Evolutionary conservation across 1,140 invertebrate genomes (phyloP), one percentile per base, ranked within the genome.

Genomic region (Globodera rostochiensis): DNA sequence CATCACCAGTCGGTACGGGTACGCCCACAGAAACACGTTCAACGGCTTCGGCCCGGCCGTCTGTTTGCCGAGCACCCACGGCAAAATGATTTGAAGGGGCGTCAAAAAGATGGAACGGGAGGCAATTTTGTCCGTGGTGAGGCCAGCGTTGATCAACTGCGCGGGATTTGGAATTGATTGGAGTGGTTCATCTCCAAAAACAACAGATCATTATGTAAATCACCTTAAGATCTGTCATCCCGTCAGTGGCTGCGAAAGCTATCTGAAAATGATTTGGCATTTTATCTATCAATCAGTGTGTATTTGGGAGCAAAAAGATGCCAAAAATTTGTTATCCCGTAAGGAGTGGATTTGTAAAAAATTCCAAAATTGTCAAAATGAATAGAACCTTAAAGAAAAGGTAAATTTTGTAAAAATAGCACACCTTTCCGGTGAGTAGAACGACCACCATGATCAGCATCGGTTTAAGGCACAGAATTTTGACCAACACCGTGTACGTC

Each of bases 161-260:
- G 53, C 57, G 60, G 15, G 57, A 74, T 9, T 46, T 21, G 21
- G 71, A 49, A 73, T 36, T 36, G 36, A 1, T 36, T 36, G 36
- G 36, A 36, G 25, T 36, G 36, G 36, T 36, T 36, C 36, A 36
- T 36, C 36, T 36, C 36, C 36, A 36, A 36, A 0, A 36, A 36
- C 36, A 36, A 36, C 36, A 36, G 36, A 36, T 36, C 36, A 36
- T 36, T 36, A 69, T 79, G 13, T 45, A 5, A 45, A 21, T 94
- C 36, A 98, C 91, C 91, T 99, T 99, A 74, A 99, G 92, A 50
- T 94, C 94, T 25, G 96, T 96, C 0, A 98, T 95, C 49, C 94
- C 93, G 92, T 99, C 98, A 83, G 94, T 94, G n/a, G 96, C 95
- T 76, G 95, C 94, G 92, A 98, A 99, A 21, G 95, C 96, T 84